Percentiles rank a stretch among this genome's conserved stretches.
Conservation (phyloP, 2,888 invertebrate species). For the Cryptosula pallasiana region DNA sequence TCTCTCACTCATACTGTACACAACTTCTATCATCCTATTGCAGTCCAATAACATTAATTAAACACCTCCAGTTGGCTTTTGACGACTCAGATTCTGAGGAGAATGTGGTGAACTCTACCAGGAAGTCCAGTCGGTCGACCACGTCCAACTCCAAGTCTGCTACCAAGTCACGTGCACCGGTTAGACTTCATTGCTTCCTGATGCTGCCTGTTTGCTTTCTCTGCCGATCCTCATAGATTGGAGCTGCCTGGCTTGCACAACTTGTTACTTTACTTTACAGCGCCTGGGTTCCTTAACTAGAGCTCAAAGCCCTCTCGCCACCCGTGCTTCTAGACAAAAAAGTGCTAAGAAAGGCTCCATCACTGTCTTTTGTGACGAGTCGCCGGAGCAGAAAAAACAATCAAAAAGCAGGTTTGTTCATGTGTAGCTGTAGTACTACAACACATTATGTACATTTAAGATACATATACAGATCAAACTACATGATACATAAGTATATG, state of each 20-base stretch:
- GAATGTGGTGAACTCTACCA: background rate
- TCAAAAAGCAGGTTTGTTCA: no score
- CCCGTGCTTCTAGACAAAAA: background rate
- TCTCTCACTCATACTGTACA: no score
- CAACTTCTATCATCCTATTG: no score
- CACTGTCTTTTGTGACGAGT: conserved; percentile 14
- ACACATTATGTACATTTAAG: no score
- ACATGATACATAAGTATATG: no score
- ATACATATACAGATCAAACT: no score
- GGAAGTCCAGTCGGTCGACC: background rate
- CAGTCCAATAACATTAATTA: background rate
- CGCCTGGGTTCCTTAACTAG: background rate
- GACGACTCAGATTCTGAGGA: conserved; percentile 14
- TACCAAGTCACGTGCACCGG: background rate
- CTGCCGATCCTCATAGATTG: background rate
- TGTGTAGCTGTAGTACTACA: no score
- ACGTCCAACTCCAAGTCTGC: background rate
- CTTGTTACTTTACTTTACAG: background rate
- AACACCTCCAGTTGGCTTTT: background rate
- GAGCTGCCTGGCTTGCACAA: background rate
- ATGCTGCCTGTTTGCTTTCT: background rate
- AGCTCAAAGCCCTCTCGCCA: background rate
- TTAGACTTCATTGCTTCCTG: background rate
- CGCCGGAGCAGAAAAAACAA: no score
- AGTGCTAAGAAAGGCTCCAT: background rate